Base-by-base conservation (phyloP, 1,140 invertebrate genomes). In the Steinernema khuongi region DNA sequence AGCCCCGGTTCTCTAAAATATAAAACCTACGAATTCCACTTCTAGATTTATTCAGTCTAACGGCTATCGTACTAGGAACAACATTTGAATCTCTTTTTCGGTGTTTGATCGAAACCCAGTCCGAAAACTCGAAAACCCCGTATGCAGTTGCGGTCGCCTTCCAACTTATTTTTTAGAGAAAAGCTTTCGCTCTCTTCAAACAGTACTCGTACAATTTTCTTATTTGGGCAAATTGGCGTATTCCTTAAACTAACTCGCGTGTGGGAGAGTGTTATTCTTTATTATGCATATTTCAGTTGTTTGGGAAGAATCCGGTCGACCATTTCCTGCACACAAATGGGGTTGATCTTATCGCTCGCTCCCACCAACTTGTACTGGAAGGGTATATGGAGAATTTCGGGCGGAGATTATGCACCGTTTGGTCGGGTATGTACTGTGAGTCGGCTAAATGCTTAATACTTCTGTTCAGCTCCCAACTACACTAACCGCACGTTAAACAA, bases 381-480 rank as follows among this genome's bases (percentile, higher is more conserved):
- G 94, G 93, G 78, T 94, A 90, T 86, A 96, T 94, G 87, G 97
- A 94, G 85, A 94, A 96, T 91, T 97, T 97, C 87, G 91, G 96
- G 85, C 90, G 94, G 77, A 91, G 93, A 87, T 87, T 97, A 78
- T 93, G 96, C 1, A 97, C 94, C 1, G 92, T 97, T 1, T 97
- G 94, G 94, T 96, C 94, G 31, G 95, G 81, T 82, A 73, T 31
- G 18, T 29, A 30, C 31, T 74, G 19, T 11, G 4, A 43, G 26
- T 68, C 68, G 4, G n/a, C 33, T n/a, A 74, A 0, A 18, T 72
- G 19, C n/a, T 36, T 28, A 7, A 11, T 28, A 36, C 71, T 74
- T 22, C 22, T 69, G 75, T 84, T 67, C 69, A 84, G 83, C 83
- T 31, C 83, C 83, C 7, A 85, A 85, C 70, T 85, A 85, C 68